phyloP scores from a whole-genome alignment of 2,888 invertebrate genomes.

The Lycia hirtaria region DNA sequence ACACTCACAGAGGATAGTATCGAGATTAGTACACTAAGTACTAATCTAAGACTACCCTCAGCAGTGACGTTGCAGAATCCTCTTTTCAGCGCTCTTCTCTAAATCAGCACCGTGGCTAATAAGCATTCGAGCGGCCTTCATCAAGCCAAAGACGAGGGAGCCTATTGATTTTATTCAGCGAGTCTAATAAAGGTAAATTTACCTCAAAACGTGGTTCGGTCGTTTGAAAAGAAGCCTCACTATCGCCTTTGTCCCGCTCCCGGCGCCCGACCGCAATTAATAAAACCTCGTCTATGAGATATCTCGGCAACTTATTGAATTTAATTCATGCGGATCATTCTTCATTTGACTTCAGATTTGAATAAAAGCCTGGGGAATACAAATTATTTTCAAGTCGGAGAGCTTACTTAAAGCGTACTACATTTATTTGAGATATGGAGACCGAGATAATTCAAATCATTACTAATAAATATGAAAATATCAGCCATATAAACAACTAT shows the following conservation, averaged over 20 bases:
- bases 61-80: constrained; percentile 62
- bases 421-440: too few species aligned
- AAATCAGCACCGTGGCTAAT: constrained; percentile 68
- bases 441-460: not conserved
- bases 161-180: constrained; percentile 76
- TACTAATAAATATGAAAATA: not conserved
- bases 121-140: constrained; percentile 73
- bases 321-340: constrained; percentile 41
- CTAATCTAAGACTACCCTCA: constrained; percentile 56
- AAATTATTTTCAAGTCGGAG: constrained; percentile 30
- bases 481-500: too few species aligned
- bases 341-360: constrained; percentile 43
- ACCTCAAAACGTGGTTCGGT: constrained; percentile 59
- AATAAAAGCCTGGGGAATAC: constrained; percentile 5
- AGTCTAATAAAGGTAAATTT: constrained; percentile 71
- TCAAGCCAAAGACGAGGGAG: constrained; percentile 63
- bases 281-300: constrained; percentile 53
- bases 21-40: constrained; percentile 53
- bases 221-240: constrained; percentile 64
- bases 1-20: too few species aligned
- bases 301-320: constrained; percentile 50
- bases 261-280: constrained; percentile 55
- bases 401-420: too few species aligned
- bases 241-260: constrained; percentile 62
- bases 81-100: constrained; percentile 58